Evolutionary conservation across 2,888 invertebrate species (phyloP), one percentile per base, ranked within the genome.

Genomic region (Phorcus lineatus): DNA sequence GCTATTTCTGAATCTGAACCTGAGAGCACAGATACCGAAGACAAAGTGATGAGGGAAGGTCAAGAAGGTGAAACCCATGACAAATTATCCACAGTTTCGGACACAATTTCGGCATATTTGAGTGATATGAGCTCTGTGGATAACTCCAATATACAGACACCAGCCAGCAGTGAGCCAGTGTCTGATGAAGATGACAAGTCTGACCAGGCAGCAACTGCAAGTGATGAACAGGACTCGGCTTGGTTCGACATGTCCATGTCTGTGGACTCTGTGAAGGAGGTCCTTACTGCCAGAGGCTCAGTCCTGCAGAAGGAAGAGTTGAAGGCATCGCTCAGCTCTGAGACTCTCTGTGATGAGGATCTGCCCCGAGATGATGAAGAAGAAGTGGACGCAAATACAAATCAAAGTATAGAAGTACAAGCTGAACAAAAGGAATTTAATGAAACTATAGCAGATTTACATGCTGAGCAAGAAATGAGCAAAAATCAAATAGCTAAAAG

Each of bases 51-150:
- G 19, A 57, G 4, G 2, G 70, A 70, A 40, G 70, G 24, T 19
- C 57, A 57, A 24, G 57, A 19, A 6, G n/a, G 16, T 40, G 70
- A 70, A 13, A 7, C 17, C 0, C 11, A 36, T 17, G 70, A 70
- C n/a, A 40, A 40, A n/a, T 31, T 40, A 6, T 70, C 70, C n/a
- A 40, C 19, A 36, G 36, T 19, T 11, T 31, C 40, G 19, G 70
- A 70, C 19, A 70, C 70, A 11, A 70, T 70, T 19, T 70, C 70
- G 28, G 70, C 70, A 22, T 70, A 19, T 36, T 40, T 70, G 17
- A 70, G 70, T 70, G 70, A 70, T 40, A 70, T 70, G 70, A 70
- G 70, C 36, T 70, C 70, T 40, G 70, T 70, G 70, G 70, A 70
- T 40, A 28, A 70, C 36, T 70, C 70, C 70, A 70, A 70, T 19